Conservation (phyloP, 2,888 invertebrate species). For the Dasysyrphus tricinctus region DNA sequence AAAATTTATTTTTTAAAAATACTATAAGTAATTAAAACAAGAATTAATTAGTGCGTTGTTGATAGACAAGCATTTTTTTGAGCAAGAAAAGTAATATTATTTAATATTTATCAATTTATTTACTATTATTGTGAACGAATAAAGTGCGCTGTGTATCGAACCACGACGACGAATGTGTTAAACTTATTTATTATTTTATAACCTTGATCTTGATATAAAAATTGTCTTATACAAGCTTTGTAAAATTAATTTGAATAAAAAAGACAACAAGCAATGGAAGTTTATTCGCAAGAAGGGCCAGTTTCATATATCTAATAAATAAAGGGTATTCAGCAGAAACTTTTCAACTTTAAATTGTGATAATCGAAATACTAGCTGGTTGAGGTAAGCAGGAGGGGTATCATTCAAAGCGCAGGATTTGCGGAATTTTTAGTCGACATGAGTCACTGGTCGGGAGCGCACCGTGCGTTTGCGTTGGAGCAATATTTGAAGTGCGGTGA, state of each 20-base stretch:
- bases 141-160: conserved; percentile 67
- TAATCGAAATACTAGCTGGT: too few relatives aligned
- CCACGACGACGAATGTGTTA: conserved; percentile 48
- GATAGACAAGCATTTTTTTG: conserved; percentile 41
- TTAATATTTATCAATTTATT: conserved; percentile 32
- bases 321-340: too few relatives aligned
- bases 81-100: conserved; percentile 25
- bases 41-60: conserved; percentile 46
- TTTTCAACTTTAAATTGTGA: too few relatives aligned
- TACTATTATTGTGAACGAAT: conserved; percentile 54
- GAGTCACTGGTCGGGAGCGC: too few relatives aligned
- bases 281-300: not conserved
- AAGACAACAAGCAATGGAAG: not conserved
- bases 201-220: conserved; percentile 33
- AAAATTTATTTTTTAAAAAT: conserved; percentile 62
- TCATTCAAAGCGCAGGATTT: too few relatives aligned
- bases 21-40: conserved; percentile 19
- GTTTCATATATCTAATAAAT: too few relatives aligned
- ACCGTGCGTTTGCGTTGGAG: too few relatives aligned
- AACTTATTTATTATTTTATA: conserved; percentile 28
- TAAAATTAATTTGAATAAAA: not conserved
- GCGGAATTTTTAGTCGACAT: too few relatives aligned
- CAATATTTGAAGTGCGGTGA: too few relatives aligned
- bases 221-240: conserved; percentile 39
- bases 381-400: too few relatives aligned